phyloP scores from a whole-genome alignment of 1,140 invertebrate species.

The Chironomus tepperi region DNA sequence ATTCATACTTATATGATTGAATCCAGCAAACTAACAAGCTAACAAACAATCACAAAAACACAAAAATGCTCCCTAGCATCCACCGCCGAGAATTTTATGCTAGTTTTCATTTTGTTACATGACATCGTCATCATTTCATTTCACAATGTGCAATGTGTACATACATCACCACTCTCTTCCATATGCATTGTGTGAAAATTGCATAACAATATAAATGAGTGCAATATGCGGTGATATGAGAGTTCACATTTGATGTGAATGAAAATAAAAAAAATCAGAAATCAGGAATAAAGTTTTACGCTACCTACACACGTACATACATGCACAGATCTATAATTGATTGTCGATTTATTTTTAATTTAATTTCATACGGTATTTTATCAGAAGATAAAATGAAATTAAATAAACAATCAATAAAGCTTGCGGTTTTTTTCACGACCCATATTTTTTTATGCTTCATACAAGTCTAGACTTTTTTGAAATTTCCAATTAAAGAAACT shows the following conservation, averaged over 20 bases:
- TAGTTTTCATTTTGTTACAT: neutral
- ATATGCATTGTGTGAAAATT: neutral
- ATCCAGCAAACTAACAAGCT: neutral
- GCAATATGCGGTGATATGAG: neutral
- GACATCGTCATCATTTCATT: neutral
- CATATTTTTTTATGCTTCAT: neutral
- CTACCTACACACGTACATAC: neutral
- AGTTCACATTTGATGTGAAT: neutral
- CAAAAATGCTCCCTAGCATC: neutral
- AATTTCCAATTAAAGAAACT: neutral
- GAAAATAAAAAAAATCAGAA: neutral
- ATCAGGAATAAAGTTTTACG: neutral
- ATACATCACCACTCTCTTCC: neutral
- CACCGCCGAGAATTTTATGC: neutral
- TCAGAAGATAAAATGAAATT: neutral
- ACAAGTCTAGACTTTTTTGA: neutral
- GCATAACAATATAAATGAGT: neutral
- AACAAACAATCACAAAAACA: neutral
- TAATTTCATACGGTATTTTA: neutral
- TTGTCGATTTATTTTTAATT: conserved; percentile 10
- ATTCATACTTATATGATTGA: too few relatives aligned
- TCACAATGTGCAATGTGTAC: neutral
- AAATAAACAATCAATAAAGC: conserved; percentile 5
- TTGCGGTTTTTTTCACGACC: neutral
- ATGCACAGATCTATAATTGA: neutral